Base-by-base conservation (phyloP, 2,888 invertebrate genomes). In the Ophraella communa region DNA sequence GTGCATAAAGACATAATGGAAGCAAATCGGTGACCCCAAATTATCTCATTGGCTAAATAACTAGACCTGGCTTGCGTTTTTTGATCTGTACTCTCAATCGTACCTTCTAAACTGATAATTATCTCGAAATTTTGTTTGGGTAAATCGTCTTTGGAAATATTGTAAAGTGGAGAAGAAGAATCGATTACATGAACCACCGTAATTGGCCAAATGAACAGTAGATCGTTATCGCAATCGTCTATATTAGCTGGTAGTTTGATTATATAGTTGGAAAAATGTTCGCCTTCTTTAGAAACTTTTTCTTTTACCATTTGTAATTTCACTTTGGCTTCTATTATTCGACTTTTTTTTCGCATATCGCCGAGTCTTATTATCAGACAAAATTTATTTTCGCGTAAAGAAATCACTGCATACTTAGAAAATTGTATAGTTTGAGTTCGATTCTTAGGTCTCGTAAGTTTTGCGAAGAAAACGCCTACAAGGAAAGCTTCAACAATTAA, bases 191-290 rank as follows among this genome's bases (percentile, higher is more conserved):
- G 98, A 14, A 95, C 91, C 21, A 97, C 91, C 3, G 94, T 92
- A 79, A 95, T 89, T 0, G 98, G 98, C 98, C 98, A 98, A 66
- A 98, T 91, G 77, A 98, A 93, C 83, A 98, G 96, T 4, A 97
- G 85, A 71, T 91, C 87, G 7, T 94, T 92, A 69, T 92, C 91
- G 73, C 94, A 93, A 21, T 93, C 93, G 77, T 96, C 94, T 1
- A 80, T 80, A 24, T 64, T 67, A 11, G 81, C 77, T 10, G 86
- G 83, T 30, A 96, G 82, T 78, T 95, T 94, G 30, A 91, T 91
- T 78, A 95, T 94, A 78, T 92, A 91, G 75, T 91, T 91, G 1
- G 89, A 88, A 74, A 94, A 84, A 44, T 90, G 84, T 78, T 94
- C 91, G 1, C 92, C 92, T 79, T 95, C 94, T 76, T 90, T 89